These are phyloP conservation scores for Meriones unguiculatus DNA, from an alignment of 2,113 vertebrate species.

Conservation along the genomic window DNA sequence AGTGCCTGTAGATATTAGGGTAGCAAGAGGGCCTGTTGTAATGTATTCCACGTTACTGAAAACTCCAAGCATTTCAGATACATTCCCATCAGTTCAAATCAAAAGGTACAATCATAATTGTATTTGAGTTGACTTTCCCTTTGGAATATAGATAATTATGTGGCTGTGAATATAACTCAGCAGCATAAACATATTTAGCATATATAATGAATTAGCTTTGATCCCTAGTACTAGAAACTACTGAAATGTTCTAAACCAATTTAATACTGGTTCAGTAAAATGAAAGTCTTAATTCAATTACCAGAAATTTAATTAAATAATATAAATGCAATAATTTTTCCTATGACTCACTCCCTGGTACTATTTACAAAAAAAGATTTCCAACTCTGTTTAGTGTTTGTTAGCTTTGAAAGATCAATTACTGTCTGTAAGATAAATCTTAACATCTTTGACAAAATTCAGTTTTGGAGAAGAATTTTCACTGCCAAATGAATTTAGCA, in stretches of 20 bases:
- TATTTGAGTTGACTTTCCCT: conserved; percentile 20
- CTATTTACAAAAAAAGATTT: neutral
- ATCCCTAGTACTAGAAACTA: neutral
- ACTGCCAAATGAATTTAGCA: neutral
- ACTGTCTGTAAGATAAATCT: neutral
- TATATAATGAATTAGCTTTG: neutral
- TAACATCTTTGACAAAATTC: neutral
- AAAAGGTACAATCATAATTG: conserved; percentile 1
- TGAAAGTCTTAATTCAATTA: neutral
- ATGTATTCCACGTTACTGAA: neutral
- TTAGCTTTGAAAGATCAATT: conserved; percentile 16
- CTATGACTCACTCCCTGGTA: neutral
- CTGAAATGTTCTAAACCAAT: neutral
- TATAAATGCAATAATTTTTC: neutral
- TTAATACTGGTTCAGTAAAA: conserved; percentile 18
- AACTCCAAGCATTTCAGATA: conserved; percentile 22
- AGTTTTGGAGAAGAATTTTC: conserved; percentile 32
- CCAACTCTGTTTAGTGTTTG: neutral
- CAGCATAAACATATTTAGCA: neutral
- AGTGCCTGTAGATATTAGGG: neutral
- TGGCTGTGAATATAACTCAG: neutral
- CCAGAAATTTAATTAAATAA: neutral
- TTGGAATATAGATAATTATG: neutral
- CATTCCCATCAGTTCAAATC: neutral
- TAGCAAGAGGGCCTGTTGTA: neutral